A percentile compares a stretch with the other conserved stretches of the same genome.
phyloP scores from a whole-genome alignment of 2,113 vertebrate species.

The Bothrops jararaca region DNA sequence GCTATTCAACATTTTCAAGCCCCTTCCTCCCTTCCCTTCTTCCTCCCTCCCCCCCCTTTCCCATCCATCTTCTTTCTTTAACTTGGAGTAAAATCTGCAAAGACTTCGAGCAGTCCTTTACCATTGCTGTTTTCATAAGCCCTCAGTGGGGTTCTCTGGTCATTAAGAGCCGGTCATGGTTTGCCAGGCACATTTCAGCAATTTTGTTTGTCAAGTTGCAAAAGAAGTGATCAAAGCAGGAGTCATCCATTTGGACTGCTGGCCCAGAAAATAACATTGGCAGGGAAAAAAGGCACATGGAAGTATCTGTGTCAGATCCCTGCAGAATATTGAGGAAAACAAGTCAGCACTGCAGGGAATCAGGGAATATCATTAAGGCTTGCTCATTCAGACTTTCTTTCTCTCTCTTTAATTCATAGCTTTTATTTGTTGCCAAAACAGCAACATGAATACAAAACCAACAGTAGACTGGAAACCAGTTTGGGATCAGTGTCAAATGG shows the following conservation, averaged over 20 bases:
- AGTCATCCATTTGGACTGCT: slow-evolving; percentile 18
- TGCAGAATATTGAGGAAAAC: background rate
- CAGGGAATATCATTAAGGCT: background rate
- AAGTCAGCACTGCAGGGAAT: slow-evolving; percentile 9
- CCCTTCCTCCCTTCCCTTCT: background rate
- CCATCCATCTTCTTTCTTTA: background rate
- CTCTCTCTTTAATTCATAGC: background rate
- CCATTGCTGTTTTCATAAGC: slow-evolving; percentile 14
- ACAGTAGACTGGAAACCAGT: background rate
- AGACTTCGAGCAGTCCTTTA: slow-evolving; percentile 27
- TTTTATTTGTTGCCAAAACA: background rate
- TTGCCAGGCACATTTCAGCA: background rate
- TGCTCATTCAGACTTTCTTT: background rate
- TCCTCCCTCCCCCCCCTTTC: no score
- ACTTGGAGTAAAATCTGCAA: slow-evolving; percentile 33
- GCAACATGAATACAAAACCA: background rate
- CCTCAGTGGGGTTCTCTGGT: background rate
- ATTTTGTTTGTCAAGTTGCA: background rate
- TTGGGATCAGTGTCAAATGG: background rate
- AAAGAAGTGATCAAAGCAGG: background rate
- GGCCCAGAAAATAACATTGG: background rate
- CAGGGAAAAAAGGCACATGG: background rate
- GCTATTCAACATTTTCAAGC: background rate
- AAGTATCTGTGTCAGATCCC: slow-evolving; percentile 20
- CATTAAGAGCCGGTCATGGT: background rate